phyloP scores from a whole-genome alignment of 2,113 vertebrate species.

The Montifringilla adamsi region DNA sequence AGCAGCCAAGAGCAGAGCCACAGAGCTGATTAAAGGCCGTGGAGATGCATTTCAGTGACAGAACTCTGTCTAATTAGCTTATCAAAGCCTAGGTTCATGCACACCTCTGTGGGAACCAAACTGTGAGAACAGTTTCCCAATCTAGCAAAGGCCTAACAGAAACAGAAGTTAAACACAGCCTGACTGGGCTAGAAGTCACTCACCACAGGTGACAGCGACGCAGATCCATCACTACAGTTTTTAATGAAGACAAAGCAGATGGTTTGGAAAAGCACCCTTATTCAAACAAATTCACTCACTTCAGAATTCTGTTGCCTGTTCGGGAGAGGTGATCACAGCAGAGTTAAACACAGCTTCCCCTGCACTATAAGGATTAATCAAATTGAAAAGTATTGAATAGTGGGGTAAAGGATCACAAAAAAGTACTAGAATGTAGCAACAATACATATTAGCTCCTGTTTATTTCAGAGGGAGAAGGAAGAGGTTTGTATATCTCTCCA shows the following conservation, averaged over 20 bases:
- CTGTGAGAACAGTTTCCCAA: neutral
- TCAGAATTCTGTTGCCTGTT: neutral
- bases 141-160: constrained; percentile 5
- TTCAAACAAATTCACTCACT: neutral
- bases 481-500: neutral
- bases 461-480: neutral
- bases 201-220: neutral
- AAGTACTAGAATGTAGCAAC: neutral
- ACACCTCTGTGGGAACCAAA: constrained; percentile 43
- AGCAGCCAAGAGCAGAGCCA: neutral
- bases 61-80: constrained; percentile 9
- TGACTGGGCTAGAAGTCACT: neutral
- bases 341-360: neutral
- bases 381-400: neutral
- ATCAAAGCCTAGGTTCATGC: constrained; percentile 12
- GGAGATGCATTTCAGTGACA: neutral
- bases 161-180: neutral
- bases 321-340: neutral
- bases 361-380: neutral
- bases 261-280: neutral
- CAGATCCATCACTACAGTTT: neutral
- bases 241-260: neutral
- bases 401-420: neutral
- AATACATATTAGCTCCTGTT: neutral
- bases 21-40: neutral